Percentiles rank a stretch among this genome's conserved stretches.
These are phyloP conservation scores for Ennomos fuscantarius DNA, from an alignment of 2,888 invertebrate species.

Conservation along the genomic window DNA sequence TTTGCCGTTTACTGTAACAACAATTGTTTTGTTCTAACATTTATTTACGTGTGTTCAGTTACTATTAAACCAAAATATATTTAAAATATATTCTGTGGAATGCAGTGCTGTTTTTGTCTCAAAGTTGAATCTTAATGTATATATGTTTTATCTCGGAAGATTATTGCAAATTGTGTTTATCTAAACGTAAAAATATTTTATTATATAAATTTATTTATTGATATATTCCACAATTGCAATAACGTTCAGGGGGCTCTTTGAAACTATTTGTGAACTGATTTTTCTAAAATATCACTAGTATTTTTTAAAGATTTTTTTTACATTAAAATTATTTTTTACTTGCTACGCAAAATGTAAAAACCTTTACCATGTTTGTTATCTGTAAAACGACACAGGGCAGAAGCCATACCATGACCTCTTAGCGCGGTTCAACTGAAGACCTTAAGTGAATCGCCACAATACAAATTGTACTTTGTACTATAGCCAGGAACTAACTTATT, in stretches of 20 bases:
- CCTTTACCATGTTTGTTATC: constrained; percentile 4
- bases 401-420: no score
- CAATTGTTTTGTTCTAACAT: constrained; percentile 52
- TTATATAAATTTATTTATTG: constrained; percentile 29
- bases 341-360: no score
- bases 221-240: constrained; percentile 55
- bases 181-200: constrained; percentile 41
- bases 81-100: constrained; percentile 71
- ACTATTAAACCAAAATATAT: constrained; percentile 32
- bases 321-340: no score
- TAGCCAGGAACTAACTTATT: no score
- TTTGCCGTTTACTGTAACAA: constrained; percentile 27
- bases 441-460: no score
- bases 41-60: constrained; percentile 12
- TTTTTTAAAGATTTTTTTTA: no score
- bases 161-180: constrained; percentile 59
- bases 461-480: no score
- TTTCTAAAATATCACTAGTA: constrained; percentile 1
- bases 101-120: constrained; percentile 59
- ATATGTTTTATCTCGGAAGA: constrained; percentile 44
- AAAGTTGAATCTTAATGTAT: constrained; percentile 44
- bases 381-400: no score
- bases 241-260: constrained; percentile 49
- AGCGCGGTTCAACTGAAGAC: no score
- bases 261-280: constrained; percentile 45